Percentiles rank a stretch among this genome's conserved stretches.
These are phyloP conservation scores for Equus przewalskii DNA, from an alignment of 2,113 vertebrate genomes.

Conservation along the genomic window DNA sequence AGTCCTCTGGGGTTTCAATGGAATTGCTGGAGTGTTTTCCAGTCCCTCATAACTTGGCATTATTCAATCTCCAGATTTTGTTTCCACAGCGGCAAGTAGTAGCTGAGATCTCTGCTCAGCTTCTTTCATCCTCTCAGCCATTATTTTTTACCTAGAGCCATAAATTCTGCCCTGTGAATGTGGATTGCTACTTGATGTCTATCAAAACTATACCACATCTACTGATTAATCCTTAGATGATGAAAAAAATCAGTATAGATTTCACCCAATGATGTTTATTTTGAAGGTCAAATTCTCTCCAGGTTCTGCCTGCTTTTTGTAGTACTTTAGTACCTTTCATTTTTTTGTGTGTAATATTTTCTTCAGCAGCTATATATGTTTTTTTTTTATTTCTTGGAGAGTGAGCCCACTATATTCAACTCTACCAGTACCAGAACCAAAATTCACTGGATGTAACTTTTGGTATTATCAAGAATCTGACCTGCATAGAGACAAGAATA, in stretches of 20 bases:
- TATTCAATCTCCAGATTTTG: neutral
- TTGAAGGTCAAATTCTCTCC: neutral
- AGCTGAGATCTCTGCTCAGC: neutral
- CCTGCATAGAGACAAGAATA: neutral
- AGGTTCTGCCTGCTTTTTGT: neutral
- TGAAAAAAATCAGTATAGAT: neutral
- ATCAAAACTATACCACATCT: accelerated
- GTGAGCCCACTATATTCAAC: neutral
- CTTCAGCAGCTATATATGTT: neutral
- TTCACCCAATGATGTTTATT: neutral
- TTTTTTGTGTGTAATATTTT: neutral
- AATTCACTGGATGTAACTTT: neutral
- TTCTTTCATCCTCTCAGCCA: neutral
- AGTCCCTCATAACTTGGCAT: neutral
- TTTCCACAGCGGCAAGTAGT: neutral
- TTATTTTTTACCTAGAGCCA: neutral
- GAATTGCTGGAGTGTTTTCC: neutral
- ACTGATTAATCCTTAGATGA: neutral
- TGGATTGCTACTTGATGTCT: neutral
- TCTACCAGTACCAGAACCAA: neutral
- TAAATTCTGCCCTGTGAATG: neutral
- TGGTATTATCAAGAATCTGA: neutral
- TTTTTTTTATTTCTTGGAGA: neutral
- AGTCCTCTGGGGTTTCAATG: neutral
- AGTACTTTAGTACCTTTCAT: neutral